Evolutionary conservation across 1,140 invertebrate species (phyloP).

Genomic region (Aphaenogaster ashmeadi): DNA sequence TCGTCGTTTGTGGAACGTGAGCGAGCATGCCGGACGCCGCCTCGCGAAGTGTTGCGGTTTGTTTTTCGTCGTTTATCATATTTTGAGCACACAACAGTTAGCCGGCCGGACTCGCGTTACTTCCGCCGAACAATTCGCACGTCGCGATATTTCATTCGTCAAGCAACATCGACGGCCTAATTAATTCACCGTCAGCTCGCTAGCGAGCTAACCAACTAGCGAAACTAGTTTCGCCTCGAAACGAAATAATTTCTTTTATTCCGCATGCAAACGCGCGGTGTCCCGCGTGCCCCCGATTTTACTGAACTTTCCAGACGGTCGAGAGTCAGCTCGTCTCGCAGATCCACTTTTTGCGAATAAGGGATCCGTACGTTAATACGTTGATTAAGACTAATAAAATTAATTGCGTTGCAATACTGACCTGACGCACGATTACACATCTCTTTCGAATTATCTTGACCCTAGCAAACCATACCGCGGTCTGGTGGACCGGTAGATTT

Average conservation of each 20-base stretch:
- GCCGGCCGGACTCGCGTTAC: not conserved
- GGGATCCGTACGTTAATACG: not conserved
- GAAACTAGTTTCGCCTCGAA: slow-evolving; percentile 47
- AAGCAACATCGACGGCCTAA: slow-evolving; percentile 38
- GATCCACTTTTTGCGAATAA: slow-evolving; percentile 37
- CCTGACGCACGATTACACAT: not conserved
- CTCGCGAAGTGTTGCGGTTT: not conserved
- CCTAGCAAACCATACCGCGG: no score
- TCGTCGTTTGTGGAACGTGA: slow-evolving; percentile 9
- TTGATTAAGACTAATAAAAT: not conserved
- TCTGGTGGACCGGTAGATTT: no score
- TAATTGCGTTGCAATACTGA: not conserved
- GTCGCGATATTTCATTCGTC: slow-evolving; percentile 17
- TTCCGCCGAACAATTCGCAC: slow-evolving; percentile 27
- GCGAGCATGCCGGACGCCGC: not conserved
- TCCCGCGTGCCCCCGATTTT: slow-evolving; percentile 43
- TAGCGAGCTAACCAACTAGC: not conserved
- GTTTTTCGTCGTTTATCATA: not conserved
- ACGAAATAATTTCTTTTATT: slow-evolving; percentile 62
- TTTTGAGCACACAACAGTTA: slow-evolving; percentile 18
- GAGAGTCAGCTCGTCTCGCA: not conserved
- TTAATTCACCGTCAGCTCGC: slow-evolving; percentile 62
- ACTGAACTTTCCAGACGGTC: slow-evolving; percentile 62
- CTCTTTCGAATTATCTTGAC: not conserved
- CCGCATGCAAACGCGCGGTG: slow-evolving; percentile 13